A percentile compares a stretch with the other conserved stretches of the same genome.
These are phyloP conservation scores for Calliscelio sp. DNA, from an alignment of 2,888 invertebrate genomes.

Conservation along the genomic window DNA sequence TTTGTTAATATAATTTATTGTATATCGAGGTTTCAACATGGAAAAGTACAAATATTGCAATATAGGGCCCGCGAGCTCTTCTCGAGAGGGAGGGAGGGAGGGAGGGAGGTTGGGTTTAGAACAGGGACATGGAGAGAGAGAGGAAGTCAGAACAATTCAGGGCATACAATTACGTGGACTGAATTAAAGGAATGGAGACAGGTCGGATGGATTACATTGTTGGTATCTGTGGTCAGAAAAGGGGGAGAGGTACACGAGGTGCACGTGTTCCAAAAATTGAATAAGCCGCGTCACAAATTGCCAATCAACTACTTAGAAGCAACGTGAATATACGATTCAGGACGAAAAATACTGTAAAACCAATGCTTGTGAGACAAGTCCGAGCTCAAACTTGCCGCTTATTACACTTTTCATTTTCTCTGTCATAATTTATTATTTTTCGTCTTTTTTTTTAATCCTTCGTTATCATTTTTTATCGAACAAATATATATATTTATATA, in stretches of 20 bases:
- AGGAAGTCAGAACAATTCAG: conserved; percentile 45
- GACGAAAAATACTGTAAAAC: no score
- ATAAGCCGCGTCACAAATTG: no score
- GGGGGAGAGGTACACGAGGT: conserved; percentile 42
- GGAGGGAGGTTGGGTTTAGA: conserved; percentile 78
- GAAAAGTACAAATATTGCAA: conserved; percentile 86
- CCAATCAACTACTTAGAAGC: no score
- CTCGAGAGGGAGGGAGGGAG: conserved; percentile 85
- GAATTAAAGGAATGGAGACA: conserved; percentile 41
- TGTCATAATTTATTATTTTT: no score
- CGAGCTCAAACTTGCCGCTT: no score
- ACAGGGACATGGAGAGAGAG: conserved; percentile 60
- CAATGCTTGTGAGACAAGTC: no score
- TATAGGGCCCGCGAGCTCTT: conserved; percentile 86
- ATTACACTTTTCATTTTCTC: no score
- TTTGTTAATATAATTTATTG: conserved; percentile 86
- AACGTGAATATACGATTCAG: no score
- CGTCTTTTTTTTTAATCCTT: no score
- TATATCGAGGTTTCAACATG: conserved; percentile 86
- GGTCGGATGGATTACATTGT: conserved; percentile 33
- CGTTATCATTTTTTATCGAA: conserved; percentile 36
- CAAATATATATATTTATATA: conserved; percentile 62
- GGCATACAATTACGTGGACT: conserved; percentile 18
- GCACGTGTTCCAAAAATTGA: conserved; percentile 55
- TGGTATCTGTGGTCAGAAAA: conserved; percentile 17